phyloP scores from a whole-genome alignment of 2,797 vertebrate genomes.

The Pseudotriccus pelzelni region DNA sequence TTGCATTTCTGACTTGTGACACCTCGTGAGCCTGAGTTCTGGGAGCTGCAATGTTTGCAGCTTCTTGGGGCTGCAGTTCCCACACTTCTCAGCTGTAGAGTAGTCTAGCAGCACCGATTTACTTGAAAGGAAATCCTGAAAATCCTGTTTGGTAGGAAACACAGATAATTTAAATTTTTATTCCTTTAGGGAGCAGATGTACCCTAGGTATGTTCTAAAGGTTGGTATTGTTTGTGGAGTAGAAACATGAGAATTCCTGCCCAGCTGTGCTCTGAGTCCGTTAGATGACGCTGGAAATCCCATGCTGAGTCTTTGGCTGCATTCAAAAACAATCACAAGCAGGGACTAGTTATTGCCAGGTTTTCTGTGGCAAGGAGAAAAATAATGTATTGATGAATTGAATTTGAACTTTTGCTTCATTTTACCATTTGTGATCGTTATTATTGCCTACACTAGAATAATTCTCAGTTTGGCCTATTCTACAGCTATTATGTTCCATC shows the following conservation, averaged over 20 bases:
- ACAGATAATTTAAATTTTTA: conserved; percentile 9
- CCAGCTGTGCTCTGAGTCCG: not conserved
- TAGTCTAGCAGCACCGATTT: not conserved
- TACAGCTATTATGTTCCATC: conserved; percentile 7
- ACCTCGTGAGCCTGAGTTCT: not conserved
- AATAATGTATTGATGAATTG: conserved; percentile 1
- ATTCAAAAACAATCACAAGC: not conserved
- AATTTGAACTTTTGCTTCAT: conserved; percentile 18
- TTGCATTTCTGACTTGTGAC: not conserved
- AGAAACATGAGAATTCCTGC: conserved; percentile 1
- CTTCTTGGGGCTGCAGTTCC: not conserved
- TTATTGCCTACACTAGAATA: conserved; percentile 12
- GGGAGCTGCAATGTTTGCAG: not conserved
- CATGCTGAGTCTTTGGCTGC: not conserved
- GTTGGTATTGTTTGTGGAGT: not conserved
- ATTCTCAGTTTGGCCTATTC: conserved; percentile 3
- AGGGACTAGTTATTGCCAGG: not conserved
- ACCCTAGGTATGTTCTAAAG: not conserved
- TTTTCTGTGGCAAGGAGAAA: not conserved
- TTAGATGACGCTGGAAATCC: conserved; percentile 9
- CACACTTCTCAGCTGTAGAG: not conserved
- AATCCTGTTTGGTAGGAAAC: conserved; percentile 25
- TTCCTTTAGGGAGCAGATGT: conserved; percentile 6
- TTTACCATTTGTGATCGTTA: conserved; percentile 7
- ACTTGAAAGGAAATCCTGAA: conserved; percentile 30